Evolutionary conservation across 2,797 vertebrate genomes (phyloP).

Genomic region (Thunnus albacares): DNA sequence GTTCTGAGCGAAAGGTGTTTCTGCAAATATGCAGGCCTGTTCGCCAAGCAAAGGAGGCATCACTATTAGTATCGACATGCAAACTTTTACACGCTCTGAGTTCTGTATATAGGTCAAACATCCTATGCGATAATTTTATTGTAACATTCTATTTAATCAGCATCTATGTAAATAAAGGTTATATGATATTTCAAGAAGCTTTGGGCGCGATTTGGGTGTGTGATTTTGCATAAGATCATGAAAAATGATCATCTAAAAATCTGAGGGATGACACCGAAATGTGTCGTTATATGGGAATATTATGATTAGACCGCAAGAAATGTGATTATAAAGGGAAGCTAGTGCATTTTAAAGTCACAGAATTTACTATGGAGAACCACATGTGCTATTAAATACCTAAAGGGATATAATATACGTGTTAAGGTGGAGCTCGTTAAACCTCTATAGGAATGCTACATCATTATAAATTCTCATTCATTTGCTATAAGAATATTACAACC

Average conservation of each 20-base stretch:
- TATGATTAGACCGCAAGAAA: neutral
- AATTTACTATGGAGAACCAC: neutral
- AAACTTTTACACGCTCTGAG: constrained; percentile 60
- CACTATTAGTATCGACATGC: constrained; percentile 41
- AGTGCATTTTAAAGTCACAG: neutral
- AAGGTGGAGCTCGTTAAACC: neutral
- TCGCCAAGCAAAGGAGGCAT: constrained; percentile 38
- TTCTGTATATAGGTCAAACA: constrained; percentile 87
- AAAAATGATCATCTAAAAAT: neutral
- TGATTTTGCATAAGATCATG: constrained; percentile 51
- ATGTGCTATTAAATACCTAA: neutral
- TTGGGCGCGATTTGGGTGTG: constrained; percentile 55
- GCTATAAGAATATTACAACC: neutral
- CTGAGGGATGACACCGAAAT: neutral
- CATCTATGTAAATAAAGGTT: constrained; percentile 91
- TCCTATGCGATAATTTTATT: constrained; percentile 87
- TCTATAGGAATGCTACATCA: constrained; percentile 8
- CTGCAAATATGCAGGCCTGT: constrained; percentile 58
- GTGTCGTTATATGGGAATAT: neutral
- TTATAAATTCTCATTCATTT: neutral
- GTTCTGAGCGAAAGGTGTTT: constrained; percentile 40
- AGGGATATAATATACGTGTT: neutral
- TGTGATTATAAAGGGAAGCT: neutral
- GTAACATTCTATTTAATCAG: constrained; percentile 92
- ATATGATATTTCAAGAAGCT: constrained; percentile 86